Conservation (phyloP, 2,797 vertebrate species). For the Hydrophis major region DNA sequence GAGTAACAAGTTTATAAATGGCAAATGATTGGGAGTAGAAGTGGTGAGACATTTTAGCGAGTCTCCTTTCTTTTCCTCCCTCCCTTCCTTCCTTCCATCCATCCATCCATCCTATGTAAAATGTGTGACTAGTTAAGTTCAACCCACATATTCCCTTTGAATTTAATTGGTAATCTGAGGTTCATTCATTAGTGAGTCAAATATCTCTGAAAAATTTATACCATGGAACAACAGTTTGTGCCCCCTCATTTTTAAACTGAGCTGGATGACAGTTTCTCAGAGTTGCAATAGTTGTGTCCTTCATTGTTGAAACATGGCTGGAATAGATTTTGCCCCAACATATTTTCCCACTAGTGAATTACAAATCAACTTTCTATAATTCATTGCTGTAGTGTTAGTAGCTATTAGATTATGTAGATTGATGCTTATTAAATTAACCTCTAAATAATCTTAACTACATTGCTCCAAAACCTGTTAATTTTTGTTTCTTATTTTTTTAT, state of each 20-base stretch:
- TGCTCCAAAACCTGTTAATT: not conserved
- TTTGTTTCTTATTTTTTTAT: not conserved
- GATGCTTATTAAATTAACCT: not conserved
- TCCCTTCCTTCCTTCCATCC: not conserved
- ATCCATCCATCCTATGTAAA: not conserved
- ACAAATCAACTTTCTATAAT: not conserved
- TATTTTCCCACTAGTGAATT: not conserved
- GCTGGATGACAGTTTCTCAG: not conserved
- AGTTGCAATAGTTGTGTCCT: not conserved
- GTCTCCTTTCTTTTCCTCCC: not conserved
- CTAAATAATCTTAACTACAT: not conserved
- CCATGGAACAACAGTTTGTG: not conserved
- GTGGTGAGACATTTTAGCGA: not conserved
- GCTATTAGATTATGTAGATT: not conserved
- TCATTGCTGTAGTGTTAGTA: not conserved
- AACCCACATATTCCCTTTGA: not conserved
- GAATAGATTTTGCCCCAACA: not conserved
- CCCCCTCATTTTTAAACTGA: not conserved
- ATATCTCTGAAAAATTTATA: not conserved
- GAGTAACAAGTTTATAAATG: not conserved
- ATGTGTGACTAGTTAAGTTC: not conserved
- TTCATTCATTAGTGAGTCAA: not conserved
- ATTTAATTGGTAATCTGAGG: not conserved
- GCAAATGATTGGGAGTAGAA: not conserved
- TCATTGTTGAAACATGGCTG: not conserved